These are phyloP conservation scores for Galleria mellonella DNA, from an alignment of 1,140 invertebrate genomes.

Conservation along the genomic window DNA sequence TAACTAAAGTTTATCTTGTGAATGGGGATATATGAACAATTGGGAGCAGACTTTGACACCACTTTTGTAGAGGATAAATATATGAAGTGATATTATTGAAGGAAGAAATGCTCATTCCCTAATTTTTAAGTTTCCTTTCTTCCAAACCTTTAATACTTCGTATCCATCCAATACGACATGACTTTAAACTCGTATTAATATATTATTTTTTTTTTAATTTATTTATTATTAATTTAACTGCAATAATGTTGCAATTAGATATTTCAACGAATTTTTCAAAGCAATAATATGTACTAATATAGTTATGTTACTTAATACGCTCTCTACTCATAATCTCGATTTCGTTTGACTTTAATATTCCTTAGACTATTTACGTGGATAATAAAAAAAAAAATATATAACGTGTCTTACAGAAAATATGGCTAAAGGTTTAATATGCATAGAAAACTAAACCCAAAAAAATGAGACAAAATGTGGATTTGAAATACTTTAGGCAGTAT, in stretches of 20 bases:
- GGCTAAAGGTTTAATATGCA: too few relatives aligned
- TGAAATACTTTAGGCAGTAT: too few relatives aligned
- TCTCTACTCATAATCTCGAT: slow-evolving; percentile 25
- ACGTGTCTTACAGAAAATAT: too few relatives aligned
- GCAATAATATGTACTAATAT: slow-evolving; percentile 46
- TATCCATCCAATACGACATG: slow-evolving; percentile 59
- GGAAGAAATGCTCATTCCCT: slow-evolving; percentile 41
- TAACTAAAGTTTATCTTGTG: slow-evolving; percentile 4
- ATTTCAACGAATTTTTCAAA: slow-evolving; percentile 59
- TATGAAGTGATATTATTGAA: not conserved
- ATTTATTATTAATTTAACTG: slow-evolving; percentile 13
- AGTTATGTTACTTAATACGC: slow-evolving; percentile 18
- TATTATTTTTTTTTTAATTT: slow-evolving; percentile 23
- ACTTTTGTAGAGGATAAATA: not conserved
- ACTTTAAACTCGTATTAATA: slow-evolving; percentile 21
- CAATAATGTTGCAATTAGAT: slow-evolving; percentile 27
- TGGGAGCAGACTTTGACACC: too few relatives aligned
- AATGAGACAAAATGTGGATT: too few relatives aligned
- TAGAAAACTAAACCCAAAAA: too few relatives aligned
- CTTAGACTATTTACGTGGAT: slow-evolving; percentile 6
- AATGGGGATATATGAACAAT: not conserved
- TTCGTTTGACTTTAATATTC: slow-evolving; percentile 2
- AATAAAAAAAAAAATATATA: not conserved
- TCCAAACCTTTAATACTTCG: slow-evolving; percentile 29
- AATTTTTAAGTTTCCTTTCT: slow-evolving; percentile 22